phyloP scores from a whole-genome alignment of 2,888 invertebrate species.

The Microplitis manilae region DNA sequence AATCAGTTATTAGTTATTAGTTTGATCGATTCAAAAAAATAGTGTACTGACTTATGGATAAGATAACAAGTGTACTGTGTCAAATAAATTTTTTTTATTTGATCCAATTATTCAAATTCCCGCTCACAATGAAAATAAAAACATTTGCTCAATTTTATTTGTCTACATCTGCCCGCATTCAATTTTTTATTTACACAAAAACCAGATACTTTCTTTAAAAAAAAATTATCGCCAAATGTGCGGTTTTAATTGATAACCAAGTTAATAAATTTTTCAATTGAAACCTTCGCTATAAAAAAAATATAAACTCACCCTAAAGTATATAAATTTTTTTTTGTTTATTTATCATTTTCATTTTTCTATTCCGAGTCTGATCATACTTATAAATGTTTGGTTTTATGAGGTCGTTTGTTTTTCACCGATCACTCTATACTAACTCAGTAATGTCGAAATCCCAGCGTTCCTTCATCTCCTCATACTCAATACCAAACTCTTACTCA shows the following conservation, averaged over 20 bases:
- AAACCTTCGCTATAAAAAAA: too few relatives aligned
- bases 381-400: not conserved
- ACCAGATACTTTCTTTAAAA: not conserved
- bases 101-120: constrained; percentile 7
- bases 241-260: too few relatives aligned
- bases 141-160: not conserved
- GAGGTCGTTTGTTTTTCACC: constrained; percentile 14
- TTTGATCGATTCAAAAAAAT: not conserved
- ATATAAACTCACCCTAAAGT: too few relatives aligned
- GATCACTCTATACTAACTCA: not conserved
- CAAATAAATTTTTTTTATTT: not conserved
- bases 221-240: too few relatives aligned
- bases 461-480: constrained; percentile 20
- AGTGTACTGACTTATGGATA: not conserved
- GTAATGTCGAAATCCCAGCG: constrained; percentile 1
- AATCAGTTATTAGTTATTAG: not conserved
- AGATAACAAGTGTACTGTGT: not conserved
- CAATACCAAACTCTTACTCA: not conserved
- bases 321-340: not conserved
- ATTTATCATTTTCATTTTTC: not conserved
- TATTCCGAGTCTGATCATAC: not conserved
- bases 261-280: too few relatives aligned
- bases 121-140: constrained; percentile 26
- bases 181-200: not conserved
- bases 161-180: not conserved